Base-by-base conservation (phyloP, 2,113 vertebrate species). In the Plecotus auritus region DNA sequence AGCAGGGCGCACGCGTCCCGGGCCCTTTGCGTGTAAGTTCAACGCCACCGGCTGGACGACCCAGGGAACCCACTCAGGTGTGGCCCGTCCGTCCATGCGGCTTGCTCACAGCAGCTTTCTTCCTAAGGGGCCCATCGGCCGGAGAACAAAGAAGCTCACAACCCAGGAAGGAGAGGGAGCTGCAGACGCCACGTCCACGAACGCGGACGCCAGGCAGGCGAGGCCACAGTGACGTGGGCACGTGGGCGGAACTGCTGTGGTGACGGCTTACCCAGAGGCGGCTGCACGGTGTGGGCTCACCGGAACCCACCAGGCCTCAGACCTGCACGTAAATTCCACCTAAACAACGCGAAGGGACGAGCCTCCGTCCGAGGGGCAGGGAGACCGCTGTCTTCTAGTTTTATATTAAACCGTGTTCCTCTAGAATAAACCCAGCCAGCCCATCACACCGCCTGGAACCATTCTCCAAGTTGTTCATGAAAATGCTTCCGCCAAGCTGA, bases 91-190 rank as follows among this genome's bases (percentile, higher is more conserved):
- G 10, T 16, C 54, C 5, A 2, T 9, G 54, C 45, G 56, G 40
- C 26, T 20, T 40, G 42, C 30, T 35, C 49, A 4, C 3, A 45
- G 40, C 16, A 37, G 18, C 9, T 20, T 10, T 14, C 1, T 8
- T 30, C 23, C 0, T 3, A 0, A 23, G 0, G 26, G 30, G 28
- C 20, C 54, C 70, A 3, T 42, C 77, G 2, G 54, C 2, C 13
- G 30, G 23, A 54, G 49, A n/a, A 23, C 7, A 11, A 92, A 0
- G n/a, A 42, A 8, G 17, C 30, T 22, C 26, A 4, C 37, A n/a
- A 45, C 9, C 13, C 12, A 20, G 9, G 7, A 7, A 40, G 10
- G 6, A 23, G 16, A 0, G 0, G 1, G 0, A 0, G 18, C 72
- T 0, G 5, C 1, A 1, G 35, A 13, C 5, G 2, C 40, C 26